Base-by-base conservation (phyloP, 2,113 vertebrate species). In the Forbesichthys papilliferus region DNA sequence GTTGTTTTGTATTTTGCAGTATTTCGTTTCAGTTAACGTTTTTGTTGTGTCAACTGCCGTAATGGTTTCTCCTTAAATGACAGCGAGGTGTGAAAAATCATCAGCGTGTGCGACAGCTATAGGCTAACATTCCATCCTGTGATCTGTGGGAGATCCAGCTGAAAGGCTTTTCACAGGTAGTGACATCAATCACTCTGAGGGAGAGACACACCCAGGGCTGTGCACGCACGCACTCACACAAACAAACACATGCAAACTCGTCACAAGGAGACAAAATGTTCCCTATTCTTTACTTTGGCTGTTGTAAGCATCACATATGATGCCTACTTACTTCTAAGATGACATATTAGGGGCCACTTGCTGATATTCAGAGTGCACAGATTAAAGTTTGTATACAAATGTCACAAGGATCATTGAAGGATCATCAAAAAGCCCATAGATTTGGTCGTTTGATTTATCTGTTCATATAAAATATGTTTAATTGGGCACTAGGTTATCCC, bases 81-180 rank as follows among this genome's bases (percentile, higher is more conserved):
- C 75, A 75, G 66, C 6, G 0, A 0, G 4, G 13, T 13, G 52
- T 76, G 64, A 42, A 81, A 84, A 88, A 87, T 64, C 74, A 88
- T 89, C 79, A 86, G 65, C 20, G 51, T 53, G 0, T 12, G 47
- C 61, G 70, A 78, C 65, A 71, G 46, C 4, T 36, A 27, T 27
- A 13, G 57, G 64, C 42, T 69, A 51, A 69, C 14, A 56, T 66
- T 59, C 68, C 20, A n/a, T 60, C 16, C 53, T 69, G 66, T 55
- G 70, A 79, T 81, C 73, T 66, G 33, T 77, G 61, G 47, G 49
- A 71, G 69, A 11, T 11, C 27, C 52, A 14, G 73, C 84, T 68
- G 1, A 6, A 73, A 75, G 79, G 69, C 63, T 69, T 63, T 9
- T 64, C 61, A 61, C 42, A 49, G 11, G 48, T 55, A 69, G 4